phyloP scores from a whole-genome alignment of 2,797 vertebrate species.

The Pseudotriccus pelzelni region DNA sequence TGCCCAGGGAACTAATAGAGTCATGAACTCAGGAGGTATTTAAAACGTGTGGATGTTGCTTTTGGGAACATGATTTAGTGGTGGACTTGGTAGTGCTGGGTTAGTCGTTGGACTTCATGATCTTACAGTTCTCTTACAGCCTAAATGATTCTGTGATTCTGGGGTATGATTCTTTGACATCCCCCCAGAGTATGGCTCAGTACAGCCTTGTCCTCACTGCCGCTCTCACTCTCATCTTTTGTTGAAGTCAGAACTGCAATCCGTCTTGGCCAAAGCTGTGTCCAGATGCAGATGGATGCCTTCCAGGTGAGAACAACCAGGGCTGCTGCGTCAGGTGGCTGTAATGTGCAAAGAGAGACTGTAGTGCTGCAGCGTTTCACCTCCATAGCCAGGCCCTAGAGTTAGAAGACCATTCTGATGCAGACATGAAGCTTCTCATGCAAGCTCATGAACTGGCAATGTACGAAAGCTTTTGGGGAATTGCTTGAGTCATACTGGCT shows the following conservation, averaged over 20 bases:
- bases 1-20: neutral
- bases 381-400: neutral
- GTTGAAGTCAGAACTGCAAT: neutral
- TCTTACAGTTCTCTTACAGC: neutral
- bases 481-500: neutral
- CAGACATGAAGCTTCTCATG: neutral
- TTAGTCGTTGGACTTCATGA: neutral
- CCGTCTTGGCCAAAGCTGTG: neutral
- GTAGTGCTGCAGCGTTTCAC: neutral
- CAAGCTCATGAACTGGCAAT: neutral
- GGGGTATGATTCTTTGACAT: neutral
- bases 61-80: neutral
- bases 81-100: neutral
- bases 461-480: neutral
- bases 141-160: neutral
- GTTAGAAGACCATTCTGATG: neutral
- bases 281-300: neutral
- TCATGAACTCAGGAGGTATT: neutral
- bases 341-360: rapidly evolving
- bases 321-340: neutral
- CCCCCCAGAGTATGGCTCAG: rapidly evolving
- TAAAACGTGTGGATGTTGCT: neutral
- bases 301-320: rapidly evolving
- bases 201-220: neutral
- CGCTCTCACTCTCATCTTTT: rapidly evolving